A percentile compares a stretch with the other conserved stretches of the same genome.
Conservation (phyloP, 2,113 vertebrate genomes). For the Corythornis cristatus region DNA sequence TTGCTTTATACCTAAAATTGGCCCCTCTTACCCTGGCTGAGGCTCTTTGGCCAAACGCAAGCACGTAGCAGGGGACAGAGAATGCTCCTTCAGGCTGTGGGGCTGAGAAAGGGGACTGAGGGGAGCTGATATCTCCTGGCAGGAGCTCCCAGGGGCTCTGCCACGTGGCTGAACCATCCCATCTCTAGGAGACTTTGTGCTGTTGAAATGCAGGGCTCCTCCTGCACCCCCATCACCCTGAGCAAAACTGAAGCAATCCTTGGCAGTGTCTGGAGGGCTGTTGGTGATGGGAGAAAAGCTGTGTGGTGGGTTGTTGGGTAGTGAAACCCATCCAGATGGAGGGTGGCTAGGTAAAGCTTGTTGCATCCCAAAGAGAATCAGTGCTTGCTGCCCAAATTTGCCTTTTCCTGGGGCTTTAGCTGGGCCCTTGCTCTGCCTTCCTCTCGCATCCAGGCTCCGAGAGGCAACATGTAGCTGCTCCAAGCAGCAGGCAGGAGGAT, state of each 20-base stretch:
- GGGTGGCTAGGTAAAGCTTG: background rate
- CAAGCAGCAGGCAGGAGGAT: background rate
- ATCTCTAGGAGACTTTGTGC: rapidly evolving
- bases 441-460: background rate
- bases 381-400: background rate
- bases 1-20: rapidly evolving
- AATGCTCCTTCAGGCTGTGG: background rate
- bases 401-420: background rate
- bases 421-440: background rate
- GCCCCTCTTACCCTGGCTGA: no score
- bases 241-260: background rate
- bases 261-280: background rate
- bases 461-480: rapidly evolving
- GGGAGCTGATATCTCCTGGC: background rate
- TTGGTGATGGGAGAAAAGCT: background rate
- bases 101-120: background rate
- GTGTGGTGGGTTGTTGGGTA: rapidly evolving
- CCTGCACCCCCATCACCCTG: background rate
- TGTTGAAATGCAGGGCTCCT: background rate
- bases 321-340: background rate
- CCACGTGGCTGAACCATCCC: rapidly evolving
- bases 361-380: background rate
- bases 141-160: background rate
- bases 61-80: rapidly evolving
- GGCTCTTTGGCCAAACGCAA: background rate